phyloP scores from a whole-genome alignment of 2,888 invertebrate genomes.

The Nematopogon swammerdamellus region DNA sequence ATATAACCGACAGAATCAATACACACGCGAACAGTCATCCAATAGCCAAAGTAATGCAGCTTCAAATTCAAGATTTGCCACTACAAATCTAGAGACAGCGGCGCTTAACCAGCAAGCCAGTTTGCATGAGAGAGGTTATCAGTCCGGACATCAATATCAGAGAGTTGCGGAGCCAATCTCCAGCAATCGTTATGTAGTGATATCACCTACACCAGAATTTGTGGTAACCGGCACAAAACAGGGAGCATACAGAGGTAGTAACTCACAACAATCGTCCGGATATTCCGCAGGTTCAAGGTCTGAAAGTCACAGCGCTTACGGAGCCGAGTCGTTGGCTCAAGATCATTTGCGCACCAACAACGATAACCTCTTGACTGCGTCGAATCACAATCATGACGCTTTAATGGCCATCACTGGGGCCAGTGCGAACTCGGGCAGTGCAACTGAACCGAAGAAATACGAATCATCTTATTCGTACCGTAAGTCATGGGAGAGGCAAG shows the following conservation, averaged over 20 bases:
- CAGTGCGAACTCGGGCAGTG: neutral
- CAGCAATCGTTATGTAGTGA: neutral
- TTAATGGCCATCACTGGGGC: neutral
- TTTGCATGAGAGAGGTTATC: neutral
- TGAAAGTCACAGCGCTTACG: neutral
- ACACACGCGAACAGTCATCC: neutral
- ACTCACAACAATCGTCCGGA: neutral
- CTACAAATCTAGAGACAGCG: neutral
- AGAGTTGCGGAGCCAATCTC: neutral
- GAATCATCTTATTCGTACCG: conserved; percentile 49
- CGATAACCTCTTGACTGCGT: neutral
- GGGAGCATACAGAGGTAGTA: neutral
- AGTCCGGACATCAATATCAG: neutral
- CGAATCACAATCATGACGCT: neutral
- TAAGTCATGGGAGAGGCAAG: conserved; percentile 50
- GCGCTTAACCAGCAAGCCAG: neutral
- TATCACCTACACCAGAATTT: neutral
- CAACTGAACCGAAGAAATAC: conserved; percentile 34
- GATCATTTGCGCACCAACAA: neutral
- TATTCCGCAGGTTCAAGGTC: neutral
- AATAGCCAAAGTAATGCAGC: neutral
- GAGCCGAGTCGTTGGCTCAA: neutral
- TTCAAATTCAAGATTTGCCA: neutral
- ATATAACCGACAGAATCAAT: neutral
- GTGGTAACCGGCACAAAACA: neutral